A percentile compares a stretch with the other conserved stretches of the same genome.
Evolutionary conservation across 2,113 vertebrate species (phyloP).

Genomic region (Sinosuthora webbiana): DNA sequence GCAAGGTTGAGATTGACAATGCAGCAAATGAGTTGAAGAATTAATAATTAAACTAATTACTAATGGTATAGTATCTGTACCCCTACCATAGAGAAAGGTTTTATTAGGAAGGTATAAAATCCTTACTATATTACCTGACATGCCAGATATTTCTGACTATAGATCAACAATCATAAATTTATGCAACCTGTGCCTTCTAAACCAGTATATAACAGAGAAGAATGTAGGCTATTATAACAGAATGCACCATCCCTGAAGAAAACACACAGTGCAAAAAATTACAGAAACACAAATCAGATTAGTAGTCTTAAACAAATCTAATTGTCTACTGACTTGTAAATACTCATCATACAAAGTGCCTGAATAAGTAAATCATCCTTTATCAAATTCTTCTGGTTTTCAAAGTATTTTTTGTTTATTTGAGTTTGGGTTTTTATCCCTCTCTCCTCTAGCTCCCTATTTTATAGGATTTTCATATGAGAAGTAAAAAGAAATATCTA

Average conservation of each 20-base stretch:
- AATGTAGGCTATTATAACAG: neutral
- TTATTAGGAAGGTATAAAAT: neutral
- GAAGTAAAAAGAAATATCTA: neutral
- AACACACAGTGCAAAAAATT: neutral
- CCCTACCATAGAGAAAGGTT: neutral
- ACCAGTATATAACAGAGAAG: neutral
- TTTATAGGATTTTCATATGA: neutral
- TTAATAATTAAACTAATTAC: neutral
- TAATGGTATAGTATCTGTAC: neutral
- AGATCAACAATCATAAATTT: neutral
- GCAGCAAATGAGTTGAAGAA: neutral
- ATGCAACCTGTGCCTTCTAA: neutral
- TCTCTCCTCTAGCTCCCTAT: neutral
- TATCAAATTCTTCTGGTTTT: neutral
- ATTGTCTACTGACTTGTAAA: neutral
- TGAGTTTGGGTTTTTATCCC: neutral
- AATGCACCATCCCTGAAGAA: neutral
- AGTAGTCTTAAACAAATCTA: neutral
- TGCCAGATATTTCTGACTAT: neutral
- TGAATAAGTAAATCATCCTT: neutral
- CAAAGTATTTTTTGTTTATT: neutral
- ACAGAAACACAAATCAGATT: neutral
- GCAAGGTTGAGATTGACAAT: neutral
- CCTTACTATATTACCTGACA: neutral
- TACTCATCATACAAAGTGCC: neutral